These are phyloP conservation scores for Pyrgilauda ruficollis DNA, from an alignment of 2,113 vertebrate species.

Conservation along the genomic window DNA sequence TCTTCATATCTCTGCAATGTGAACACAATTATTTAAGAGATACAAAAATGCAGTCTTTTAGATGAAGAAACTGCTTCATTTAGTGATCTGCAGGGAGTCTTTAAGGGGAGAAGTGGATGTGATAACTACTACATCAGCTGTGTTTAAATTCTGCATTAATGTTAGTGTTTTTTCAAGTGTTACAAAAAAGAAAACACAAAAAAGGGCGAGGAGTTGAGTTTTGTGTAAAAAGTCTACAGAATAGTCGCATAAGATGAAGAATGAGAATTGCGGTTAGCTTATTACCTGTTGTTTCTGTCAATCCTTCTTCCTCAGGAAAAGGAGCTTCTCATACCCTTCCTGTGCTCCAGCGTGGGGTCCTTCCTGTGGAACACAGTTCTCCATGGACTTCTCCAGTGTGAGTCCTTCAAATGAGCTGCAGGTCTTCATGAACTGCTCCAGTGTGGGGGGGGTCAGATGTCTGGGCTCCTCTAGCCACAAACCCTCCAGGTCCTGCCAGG, in stretches of 20 bases:
- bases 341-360: neutral
- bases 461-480: neutral
- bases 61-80: neutral
- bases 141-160: neutral
- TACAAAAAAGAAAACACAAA: neutral
- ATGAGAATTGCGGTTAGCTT: neutral
- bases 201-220: neutral
- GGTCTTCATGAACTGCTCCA: neutral
- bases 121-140: neutral
- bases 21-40: neutral
- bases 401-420: neutral
- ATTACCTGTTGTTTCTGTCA: accelerated
- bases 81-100: neutral
- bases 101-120: neutral
- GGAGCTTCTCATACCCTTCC: neutral
- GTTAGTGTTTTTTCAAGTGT: neutral
- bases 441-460: neutral
- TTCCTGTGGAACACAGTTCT: neutral
- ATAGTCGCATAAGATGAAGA: accelerated
- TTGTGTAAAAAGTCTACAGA: neutral
- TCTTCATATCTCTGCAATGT: neutral
- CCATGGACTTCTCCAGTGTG: neutral
- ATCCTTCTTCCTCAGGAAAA: neutral
- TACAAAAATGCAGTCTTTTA: neutral
- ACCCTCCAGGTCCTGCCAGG: neutral